Evolutionary conservation across 1,140 invertebrate genomes (phyloP).

Genomic region (Carposina sasakii): DNA sequence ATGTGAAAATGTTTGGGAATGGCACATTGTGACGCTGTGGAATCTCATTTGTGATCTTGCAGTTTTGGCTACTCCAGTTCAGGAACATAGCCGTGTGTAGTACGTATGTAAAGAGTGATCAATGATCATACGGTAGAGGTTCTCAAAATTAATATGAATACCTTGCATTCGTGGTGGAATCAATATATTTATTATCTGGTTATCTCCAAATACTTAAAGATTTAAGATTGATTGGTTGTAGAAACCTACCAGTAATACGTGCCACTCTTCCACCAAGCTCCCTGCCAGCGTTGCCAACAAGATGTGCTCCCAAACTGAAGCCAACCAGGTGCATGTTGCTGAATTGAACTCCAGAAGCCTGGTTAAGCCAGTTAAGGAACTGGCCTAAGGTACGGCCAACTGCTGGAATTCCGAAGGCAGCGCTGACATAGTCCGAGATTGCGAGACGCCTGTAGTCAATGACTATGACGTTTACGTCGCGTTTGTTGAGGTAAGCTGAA

Average conservation of each 20-base stretch:
- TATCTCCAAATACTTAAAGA: too few relatives aligned
- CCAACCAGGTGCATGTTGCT: slow-evolving; percentile 87
- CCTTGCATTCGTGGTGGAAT: too few relatives aligned
- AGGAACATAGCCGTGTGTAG: too few relatives aligned
- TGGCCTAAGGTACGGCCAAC: slow-evolving; percentile 54
- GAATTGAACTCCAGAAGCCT: slow-evolving; percentile 28
- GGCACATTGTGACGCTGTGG: too few relatives aligned
- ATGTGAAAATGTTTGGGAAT: too few relatives aligned
- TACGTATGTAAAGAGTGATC: too few relatives aligned
- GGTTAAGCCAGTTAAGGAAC: slow-evolving; percentile 65
- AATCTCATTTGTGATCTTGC: too few relatives aligned
- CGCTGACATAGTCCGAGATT: slow-evolving; percentile 50
- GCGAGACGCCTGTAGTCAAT: slow-evolving; percentile 77
- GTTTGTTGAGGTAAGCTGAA: slow-evolving; percentile 64
- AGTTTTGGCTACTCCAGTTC: too few relatives aligned
- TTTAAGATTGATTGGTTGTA: too few relatives aligned
- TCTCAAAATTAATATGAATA: too few relatives aligned
- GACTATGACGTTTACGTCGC: slow-evolving; percentile 74
- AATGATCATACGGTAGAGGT: too few relatives aligned
- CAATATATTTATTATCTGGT: too few relatives aligned
- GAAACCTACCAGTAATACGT: slow-evolving; percentile 40
- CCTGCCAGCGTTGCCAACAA: slow-evolving; percentile 85
- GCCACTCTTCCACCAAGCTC: slow-evolving; percentile 33
- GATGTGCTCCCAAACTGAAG: slow-evolving; percentile 90
- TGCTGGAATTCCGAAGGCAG: slow-evolving; percentile 63